These are phyloP conservation scores for Ceyx cyanopectus DNA, from an alignment of 2,113 vertebrate genomes.

Conservation along the genomic window DNA sequence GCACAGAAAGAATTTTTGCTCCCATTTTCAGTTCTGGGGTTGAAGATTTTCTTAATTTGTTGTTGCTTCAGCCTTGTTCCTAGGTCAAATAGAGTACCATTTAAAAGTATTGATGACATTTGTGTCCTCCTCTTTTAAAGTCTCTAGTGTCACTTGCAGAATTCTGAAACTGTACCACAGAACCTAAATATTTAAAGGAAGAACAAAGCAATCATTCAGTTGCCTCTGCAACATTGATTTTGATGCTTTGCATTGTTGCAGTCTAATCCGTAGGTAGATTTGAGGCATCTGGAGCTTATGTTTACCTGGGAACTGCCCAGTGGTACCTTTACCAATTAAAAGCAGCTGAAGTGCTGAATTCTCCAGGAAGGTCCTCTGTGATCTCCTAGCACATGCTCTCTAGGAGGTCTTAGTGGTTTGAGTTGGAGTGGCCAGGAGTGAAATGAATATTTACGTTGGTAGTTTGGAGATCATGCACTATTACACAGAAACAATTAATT, in stretches of 20 bases:
- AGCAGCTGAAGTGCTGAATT: neutral
- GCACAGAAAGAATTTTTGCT: neutral
- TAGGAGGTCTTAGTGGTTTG: neutral
- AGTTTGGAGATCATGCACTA: neutral
- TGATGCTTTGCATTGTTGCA: accelerated
- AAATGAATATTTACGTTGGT: slow-evolving; percentile 7
- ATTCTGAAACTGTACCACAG: neutral
- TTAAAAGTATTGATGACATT: neutral
- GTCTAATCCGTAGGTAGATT: neutral
- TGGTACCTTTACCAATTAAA: neutral
- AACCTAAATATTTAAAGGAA: neutral
- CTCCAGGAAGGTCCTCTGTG: neutral
- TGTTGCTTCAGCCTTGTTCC: neutral
- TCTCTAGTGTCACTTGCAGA: neutral
- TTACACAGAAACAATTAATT: slow-evolving; percentile 29
- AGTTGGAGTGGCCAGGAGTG: neutral
- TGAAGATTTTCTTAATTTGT: neutral
- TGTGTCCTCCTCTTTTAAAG: neutral
- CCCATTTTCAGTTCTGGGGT: neutral
- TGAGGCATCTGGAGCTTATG: neutral
- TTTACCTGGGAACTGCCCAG: neutral
- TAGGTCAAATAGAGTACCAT: neutral
- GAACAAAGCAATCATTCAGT: neutral
- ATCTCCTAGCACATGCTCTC: neutral
- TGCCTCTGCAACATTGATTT: neutral